Percentiles rank a stretch among this genome's conserved stretches.
Evolutionary conservation across 2,888 invertebrate species (phyloP).

Genomic region (Buathra laborator): DNA sequence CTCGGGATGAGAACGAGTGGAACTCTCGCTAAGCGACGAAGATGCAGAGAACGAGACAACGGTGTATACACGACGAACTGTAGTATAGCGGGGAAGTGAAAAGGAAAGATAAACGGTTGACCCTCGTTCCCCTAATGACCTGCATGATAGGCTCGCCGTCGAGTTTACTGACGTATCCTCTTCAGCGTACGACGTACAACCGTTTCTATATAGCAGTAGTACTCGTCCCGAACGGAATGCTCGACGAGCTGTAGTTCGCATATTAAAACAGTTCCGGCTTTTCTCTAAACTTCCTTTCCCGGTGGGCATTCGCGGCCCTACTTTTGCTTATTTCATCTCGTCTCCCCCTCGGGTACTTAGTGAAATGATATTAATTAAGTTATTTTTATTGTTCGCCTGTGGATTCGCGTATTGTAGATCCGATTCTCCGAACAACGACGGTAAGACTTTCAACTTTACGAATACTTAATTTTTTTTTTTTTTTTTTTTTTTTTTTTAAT

Average conservation of each 20-base stretch:
- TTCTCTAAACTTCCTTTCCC: conserved; percentile 15
- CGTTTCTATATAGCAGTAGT: conserved; percentile 22
- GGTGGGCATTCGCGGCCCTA: background rate
- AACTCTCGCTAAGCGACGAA: conserved; percentile 47
- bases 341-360: background rate
- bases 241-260: conserved; percentile 39
- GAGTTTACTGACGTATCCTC: conserved; percentile 77
- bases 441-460: conserved; percentile 48
- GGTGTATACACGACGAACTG: background rate
- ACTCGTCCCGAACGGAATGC: conserved; percentile 48
- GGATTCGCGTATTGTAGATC: conserved; percentile 58
- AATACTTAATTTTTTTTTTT: conserved; percentile 1
- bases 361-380: conserved; percentile 68
- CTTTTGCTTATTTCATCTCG: conserved; percentile 1
- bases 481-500: background rate
- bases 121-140: conserved; percentile 82
- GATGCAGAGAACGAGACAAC: conserved; percentile 6
- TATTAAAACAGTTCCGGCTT: conserved; percentile 56
- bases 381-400: conserved; percentile 63
- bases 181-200: conserved; percentile 69
- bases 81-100: conserved; percentile 55
- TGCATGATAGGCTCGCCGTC: conserved; percentile 77
- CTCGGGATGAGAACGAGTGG: conserved; percentile 3
- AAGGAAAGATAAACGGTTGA: conserved; percentile 79
- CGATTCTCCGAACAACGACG: conserved; percentile 54